A percentile compares a stretch with the other conserved stretches of the same genome.
These are phyloP conservation scores for Oreochromis spilurus DNA, from an alignment of 2,113 vertebrate species.

Conservation along the genomic window DNA sequence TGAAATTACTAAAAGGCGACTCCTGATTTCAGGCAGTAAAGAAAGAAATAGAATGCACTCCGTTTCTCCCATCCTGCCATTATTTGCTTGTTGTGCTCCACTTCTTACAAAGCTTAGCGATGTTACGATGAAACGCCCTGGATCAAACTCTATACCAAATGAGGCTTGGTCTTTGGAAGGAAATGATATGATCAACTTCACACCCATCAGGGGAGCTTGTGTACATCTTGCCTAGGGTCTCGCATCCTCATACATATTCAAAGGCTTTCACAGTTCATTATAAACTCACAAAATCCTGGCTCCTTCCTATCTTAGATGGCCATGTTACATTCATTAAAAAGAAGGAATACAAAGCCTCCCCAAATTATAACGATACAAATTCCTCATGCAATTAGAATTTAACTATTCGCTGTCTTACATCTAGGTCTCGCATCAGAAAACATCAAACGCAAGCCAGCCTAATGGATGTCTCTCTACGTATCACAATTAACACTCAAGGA, in stretches of 20 bases:
- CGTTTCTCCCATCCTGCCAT: background rate
- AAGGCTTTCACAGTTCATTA: slow-evolving; percentile 77
- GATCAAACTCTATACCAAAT: slow-evolving; percentile 61
- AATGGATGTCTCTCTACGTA: slow-evolving; percentile 60
- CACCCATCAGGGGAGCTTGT: slow-evolving; percentile 75
- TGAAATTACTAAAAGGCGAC: background rate
- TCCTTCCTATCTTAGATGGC: slow-evolving; percentile 59
- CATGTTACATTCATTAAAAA: slow-evolving; percentile 72
- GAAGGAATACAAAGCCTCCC: slow-evolving; percentile 62
- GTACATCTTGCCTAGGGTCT: slow-evolving; percentile 81
- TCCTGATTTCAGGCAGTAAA: background rate
- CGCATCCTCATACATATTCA: slow-evolving; percentile 83
- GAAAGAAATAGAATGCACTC: background rate
- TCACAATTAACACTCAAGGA: slow-evolving; percentile 72
- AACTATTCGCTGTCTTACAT: slow-evolving; percentile 65
- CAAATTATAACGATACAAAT: slow-evolving; percentile 68
- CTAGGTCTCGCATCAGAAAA: slow-evolving; percentile 63
- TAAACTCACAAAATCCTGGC: slow-evolving; percentile 73
- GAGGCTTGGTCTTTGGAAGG: slow-evolving; percentile 62
- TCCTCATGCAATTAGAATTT: slow-evolving; percentile 67
- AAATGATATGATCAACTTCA: slow-evolving; percentile 75
- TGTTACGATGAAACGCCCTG: slow-evolving; percentile 47
- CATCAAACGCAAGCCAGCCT: slow-evolving; percentile 63
- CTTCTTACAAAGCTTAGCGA: slow-evolving; percentile 29
- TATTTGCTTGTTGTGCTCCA: slow-evolving; percentile 21